A percentile compares a stretch with the other conserved stretches of the same genome.
Conservation (phyloP, 2,113 vertebrate species). For the Ciconia boyciana region DNA sequence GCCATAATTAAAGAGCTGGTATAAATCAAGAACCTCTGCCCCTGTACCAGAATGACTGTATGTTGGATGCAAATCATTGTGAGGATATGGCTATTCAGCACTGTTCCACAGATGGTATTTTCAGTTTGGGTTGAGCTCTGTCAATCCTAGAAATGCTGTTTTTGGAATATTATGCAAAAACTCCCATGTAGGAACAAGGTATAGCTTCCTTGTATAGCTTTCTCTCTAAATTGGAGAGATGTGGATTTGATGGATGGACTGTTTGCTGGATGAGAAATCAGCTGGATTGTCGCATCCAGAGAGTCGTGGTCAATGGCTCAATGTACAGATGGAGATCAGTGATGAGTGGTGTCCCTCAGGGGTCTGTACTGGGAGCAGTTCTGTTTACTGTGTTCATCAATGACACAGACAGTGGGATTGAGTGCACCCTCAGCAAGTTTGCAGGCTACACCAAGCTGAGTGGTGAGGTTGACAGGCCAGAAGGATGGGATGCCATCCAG, state of each 20-base stretch:
- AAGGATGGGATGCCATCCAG: not conserved
- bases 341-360: not conserved
- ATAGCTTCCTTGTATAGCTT: not conserved
- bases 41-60: not conserved
- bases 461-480: fast-evolving
- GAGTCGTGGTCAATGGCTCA: not conserved
- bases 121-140: not conserved
- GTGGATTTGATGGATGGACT: not conserved
- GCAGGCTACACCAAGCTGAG: not conserved
- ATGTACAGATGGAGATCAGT: not conserved
- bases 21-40: not conserved
- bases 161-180: not conserved
- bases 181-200: not conserved
- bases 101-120: not conserved
- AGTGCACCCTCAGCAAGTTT: not conserved
- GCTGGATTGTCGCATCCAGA: not conserved
- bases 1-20: not conserved
- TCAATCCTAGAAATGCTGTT: not conserved
- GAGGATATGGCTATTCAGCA: not conserved
- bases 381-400: not conserved
- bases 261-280: not conserved
- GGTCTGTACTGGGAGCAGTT: not conserved
- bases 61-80: not conserved
- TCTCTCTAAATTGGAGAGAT: not conserved
- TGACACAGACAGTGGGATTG: not conserved